Evolutionary conservation across 2,113 vertebrate species (phyloP), one percentile per base, ranked within the genome.

Genomic region (Cacatua alba): DNA sequence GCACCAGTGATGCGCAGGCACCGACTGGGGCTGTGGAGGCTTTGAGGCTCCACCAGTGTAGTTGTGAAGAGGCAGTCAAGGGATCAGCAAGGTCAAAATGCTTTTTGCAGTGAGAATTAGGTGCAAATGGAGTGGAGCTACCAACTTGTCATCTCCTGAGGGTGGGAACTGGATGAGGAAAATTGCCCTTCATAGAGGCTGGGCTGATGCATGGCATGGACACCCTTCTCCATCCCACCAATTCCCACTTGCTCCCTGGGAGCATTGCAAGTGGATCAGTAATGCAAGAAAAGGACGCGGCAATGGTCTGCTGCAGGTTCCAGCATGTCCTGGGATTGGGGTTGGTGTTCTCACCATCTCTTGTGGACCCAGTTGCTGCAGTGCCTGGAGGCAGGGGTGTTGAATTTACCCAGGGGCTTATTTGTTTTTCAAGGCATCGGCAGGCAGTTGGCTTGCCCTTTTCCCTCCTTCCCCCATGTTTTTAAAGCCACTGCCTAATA

Each of bases 1-100:
- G 0, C 4, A 0, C 57, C 19, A 11, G 23, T 21, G 24, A 10
- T 2, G 2, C 0, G 0, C 48, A 9, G 48, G 48, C 18, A 10
- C 26, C 2, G 3, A 2, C 31, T 14, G 29, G 15, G 49, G 8
- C 2, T 25, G 5, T 2, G 62, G 12, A 37, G 35, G 6, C 44
- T 65, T 46, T 44, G 68, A 2, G 62, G 19, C 43, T 46, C 64
- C 57, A 12, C 43, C 3, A 3, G 14, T 4, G 33, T 21, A 4
- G 43, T n/a, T 69, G 28, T 49, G 37, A 48, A 48, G 79, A 48
- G n/a, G 29, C 79, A 82, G 13, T 10, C 68, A 43, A 20, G 23
- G 59, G 33, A 57, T 43, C 81, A 69, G 69, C 77, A 44, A 55
- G 53, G 26, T 57, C 29, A 65, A 74, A 86, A 77, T 35, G 35